Evolutionary conservation across 1,140 invertebrate species (phyloP).

Genomic region (Drosophila ercepeae): DNA sequence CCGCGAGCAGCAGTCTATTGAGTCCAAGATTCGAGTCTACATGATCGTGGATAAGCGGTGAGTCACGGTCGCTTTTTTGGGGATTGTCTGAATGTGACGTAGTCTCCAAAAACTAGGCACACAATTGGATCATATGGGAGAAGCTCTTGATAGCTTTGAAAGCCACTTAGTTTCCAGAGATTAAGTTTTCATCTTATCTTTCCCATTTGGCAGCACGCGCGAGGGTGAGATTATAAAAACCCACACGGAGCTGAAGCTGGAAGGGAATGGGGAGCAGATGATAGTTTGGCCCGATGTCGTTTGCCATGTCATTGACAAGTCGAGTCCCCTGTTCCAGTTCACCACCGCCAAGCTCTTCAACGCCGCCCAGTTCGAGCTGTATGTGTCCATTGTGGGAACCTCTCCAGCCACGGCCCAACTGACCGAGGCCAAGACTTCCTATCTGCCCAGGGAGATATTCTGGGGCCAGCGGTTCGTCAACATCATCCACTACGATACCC

Average conservation of each 20-base stretch:
- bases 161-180: neutral
- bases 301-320: constrained; percentile 86
- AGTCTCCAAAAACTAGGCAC: neutral
- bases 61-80: constrained; percentile 28
- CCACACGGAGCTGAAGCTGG: constrained; percentile 74
- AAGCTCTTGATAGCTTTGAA: neutral
- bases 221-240: constrained; percentile 75
- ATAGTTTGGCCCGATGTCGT: constrained; percentile 88
- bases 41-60: constrained; percentile 84
- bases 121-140: too few relatives aligned
- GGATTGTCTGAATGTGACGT: neutral
- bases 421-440: constrained; percentile 90
- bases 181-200: constrained; percentile 5
- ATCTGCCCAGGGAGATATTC: constrained; percentile 91
- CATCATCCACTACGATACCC: constrained; percentile 91
- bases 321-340: constrained; percentile 86
- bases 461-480: constrained; percentile 94
- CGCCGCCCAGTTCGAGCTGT: constrained; percentile 91
- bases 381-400: constrained; percentile 92
- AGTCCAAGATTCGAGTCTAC: constrained; percentile 86
- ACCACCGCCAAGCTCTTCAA: constrained; percentile 85
- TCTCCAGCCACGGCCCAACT: constrained; percentile 91
- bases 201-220: constrained; percentile 52
- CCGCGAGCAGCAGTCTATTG: constrained; percentile 85
- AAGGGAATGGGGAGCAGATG: constrained; percentile 83